Evolutionary conservation across 1,140 invertebrate genomes (phyloP).

Genomic region (Ceratina australensis): DNA sequence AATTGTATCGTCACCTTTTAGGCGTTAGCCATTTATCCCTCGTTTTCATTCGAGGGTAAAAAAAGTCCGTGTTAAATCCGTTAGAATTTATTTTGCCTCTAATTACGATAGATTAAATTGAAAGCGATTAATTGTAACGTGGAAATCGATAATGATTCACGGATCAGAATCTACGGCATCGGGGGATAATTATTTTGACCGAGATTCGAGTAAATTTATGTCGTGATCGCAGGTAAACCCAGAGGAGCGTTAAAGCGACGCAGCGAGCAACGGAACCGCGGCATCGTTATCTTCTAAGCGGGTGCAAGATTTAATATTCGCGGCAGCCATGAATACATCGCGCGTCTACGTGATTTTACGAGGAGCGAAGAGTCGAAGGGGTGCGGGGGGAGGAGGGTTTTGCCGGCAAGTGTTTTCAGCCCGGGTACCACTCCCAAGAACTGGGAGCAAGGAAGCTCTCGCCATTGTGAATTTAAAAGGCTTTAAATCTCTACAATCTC

Average conservation of each 20-base stretch:
- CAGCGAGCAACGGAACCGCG: not conserved
- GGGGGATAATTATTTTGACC: not conserved
- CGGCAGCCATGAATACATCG: slow-evolving; percentile 41
- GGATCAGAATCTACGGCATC: too few species aligned
- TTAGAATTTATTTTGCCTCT: too few species aligned
- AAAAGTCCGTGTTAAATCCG: too few species aligned
- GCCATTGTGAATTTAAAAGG: too few species aligned
- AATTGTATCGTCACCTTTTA: slow-evolving; percentile 7
- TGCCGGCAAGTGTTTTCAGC: not conserved
- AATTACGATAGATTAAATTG: too few species aligned
- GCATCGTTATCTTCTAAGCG: slow-evolving; percentile 35
- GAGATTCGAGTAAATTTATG: not conserved
- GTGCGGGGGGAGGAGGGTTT: too few species aligned
- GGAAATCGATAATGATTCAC: too few species aligned
- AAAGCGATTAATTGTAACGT: too few species aligned
- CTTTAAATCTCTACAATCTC: too few species aligned
- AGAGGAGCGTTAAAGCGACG: not conserved
- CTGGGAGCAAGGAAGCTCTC: not conserved
- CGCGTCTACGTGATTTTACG: slow-evolving; percentile 47
- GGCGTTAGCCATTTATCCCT: not conserved
- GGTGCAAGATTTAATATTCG: slow-evolving; percentile 50
- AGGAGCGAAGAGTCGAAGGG: not conserved
- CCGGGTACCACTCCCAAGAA: too few species aligned
- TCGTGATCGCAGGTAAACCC: not conserved
- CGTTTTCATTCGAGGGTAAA: too few species aligned